Percentiles rank a stretch among this genome's conserved stretches.
Evolutionary conservation across 2,888 invertebrate species (phyloP).

Genomic region (Heliconius erato): DNA sequence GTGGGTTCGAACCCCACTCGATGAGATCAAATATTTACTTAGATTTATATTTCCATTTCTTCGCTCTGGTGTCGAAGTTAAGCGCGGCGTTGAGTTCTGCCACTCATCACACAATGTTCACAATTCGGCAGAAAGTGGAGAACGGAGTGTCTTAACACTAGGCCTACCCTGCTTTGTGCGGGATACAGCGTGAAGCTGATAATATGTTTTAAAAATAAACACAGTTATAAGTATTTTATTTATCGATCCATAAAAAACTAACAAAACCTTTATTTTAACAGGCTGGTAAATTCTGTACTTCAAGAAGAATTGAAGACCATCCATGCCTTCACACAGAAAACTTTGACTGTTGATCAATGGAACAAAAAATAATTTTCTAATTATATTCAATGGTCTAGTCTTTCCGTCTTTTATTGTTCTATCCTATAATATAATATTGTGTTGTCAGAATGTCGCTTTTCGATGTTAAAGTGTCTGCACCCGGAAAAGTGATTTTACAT

Average conservation of each 20-base stretch:
- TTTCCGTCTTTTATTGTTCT: slow-evolving; percentile 47
- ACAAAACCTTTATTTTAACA: slow-evolving; percentile 64
- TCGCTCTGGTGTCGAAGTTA: too few relatives aligned
- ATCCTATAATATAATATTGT: slow-evolving; percentile 17
- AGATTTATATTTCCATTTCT: too few relatives aligned
- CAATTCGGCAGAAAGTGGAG: too few relatives aligned
- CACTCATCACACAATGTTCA: too few relatives aligned
- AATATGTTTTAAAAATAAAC: too few relatives aligned
- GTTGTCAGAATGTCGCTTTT: slow-evolving; percentile 29
- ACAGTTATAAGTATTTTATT: too few relatives aligned
- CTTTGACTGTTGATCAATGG: slow-evolving; percentile 96
- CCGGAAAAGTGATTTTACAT: slow-evolving; percentile 98
- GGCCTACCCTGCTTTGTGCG: too few relatives aligned
- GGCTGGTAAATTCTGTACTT: slow-evolving; percentile 92
- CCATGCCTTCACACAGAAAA: slow-evolving; percentile 97
- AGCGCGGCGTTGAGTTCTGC: too few relatives aligned
- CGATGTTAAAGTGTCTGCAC: slow-evolving; percentile 90
- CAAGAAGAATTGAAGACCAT: slow-evolving; percentile 94
- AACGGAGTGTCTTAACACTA: too few relatives aligned
- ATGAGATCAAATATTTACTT: too few relatives aligned
- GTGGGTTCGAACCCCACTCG: too few relatives aligned
- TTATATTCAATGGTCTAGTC: slow-evolving; percentile 42
- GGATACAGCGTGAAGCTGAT: too few relatives aligned
- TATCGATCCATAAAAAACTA: neutral
- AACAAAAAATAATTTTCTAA: slow-evolving; percentile 63